phyloP scores from a whole-genome alignment of 1,140 invertebrate species.

The Lepidurus packardi region DNA sequence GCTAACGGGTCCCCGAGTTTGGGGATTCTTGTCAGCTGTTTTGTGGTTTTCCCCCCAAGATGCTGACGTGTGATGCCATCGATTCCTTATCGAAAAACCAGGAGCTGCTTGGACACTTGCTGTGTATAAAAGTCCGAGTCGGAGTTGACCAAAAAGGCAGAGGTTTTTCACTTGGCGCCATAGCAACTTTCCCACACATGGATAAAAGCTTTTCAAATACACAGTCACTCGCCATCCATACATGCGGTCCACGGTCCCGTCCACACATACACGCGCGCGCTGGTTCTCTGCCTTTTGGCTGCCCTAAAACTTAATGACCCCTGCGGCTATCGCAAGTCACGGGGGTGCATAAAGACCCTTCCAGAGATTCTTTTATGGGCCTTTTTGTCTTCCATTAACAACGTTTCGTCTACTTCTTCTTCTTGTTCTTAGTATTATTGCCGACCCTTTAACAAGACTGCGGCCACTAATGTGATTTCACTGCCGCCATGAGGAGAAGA shows the following conservation, averaged over 20 bases:
- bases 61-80: slow-evolving; percentile 20
- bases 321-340: neutral
- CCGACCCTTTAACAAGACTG: neutral
- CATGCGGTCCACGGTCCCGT: neutral
- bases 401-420: neutral
- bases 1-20: neutral
- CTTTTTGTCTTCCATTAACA: neutral
- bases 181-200: neutral
- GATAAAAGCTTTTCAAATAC: slow-evolving; percentile 11
- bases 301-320: neutral
- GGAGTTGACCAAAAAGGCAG: neutral
- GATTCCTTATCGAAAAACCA: slow-evolving; percentile 4
- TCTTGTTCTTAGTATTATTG: neutral
- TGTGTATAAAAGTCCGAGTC: neutral
- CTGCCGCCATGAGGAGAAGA: slow-evolving; percentile 14
- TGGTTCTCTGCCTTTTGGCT: neutral
- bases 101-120: neutral
- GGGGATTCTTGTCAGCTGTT: slow-evolving; percentile 14
- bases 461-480: slow-evolving; percentile 18
- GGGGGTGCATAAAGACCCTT: neutral
- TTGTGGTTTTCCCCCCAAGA: neutral
- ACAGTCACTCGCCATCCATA: neutral
- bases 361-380: neutral
- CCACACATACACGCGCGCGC: neutral
- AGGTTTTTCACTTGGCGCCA: neutral